These are phyloP conservation scores for Maniola jurtina DNA, from an alignment of 1,140 invertebrate genomes.

Conservation along the genomic window DNA sequence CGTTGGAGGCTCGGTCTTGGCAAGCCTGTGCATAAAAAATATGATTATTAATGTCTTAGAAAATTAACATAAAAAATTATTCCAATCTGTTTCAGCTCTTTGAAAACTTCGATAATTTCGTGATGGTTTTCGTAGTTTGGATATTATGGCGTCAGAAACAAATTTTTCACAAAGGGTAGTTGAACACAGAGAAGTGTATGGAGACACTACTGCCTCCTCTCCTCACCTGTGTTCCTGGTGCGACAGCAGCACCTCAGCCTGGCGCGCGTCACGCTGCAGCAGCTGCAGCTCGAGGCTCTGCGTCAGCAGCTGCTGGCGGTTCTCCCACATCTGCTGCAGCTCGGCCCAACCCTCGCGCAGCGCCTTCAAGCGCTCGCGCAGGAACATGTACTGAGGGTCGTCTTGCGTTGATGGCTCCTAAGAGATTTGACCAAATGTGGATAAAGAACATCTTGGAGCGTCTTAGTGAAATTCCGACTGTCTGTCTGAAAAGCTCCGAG, in stretches of 20 bases:
- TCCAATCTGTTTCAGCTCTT: no score
- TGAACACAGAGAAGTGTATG: no score
- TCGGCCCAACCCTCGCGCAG: constrained; percentile 99
- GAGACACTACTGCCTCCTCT: neutral
- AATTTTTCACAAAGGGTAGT: no score
- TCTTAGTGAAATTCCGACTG: no score
- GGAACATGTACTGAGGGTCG: constrained; percentile 99
- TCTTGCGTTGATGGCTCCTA: constrained; percentile 88
- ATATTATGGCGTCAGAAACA: neutral
- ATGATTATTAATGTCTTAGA: neutral
- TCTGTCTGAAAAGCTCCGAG: no score
- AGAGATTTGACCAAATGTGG: neutral
- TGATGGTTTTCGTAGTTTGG: no score
- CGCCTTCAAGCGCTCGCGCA: constrained; percentile 96
- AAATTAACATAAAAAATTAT: no score
- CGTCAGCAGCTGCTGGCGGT: constrained; percentile 95
- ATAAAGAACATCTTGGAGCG: neutral
- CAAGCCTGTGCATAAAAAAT: constrained; percentile 63
- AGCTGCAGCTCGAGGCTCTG: constrained; percentile 97
- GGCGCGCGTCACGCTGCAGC: constrained; percentile 97
- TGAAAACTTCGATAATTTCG: no score
- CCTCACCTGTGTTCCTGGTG: constrained; percentile 95
- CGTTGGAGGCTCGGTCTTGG: constrained; percentile 96
- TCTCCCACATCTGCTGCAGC: constrained; percentile 99
- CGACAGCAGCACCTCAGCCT: constrained; percentile 97